Base-by-base conservation (phyloP, 2,113 vertebrate genomes). In the Xiphophorus maculatus region DNA sequence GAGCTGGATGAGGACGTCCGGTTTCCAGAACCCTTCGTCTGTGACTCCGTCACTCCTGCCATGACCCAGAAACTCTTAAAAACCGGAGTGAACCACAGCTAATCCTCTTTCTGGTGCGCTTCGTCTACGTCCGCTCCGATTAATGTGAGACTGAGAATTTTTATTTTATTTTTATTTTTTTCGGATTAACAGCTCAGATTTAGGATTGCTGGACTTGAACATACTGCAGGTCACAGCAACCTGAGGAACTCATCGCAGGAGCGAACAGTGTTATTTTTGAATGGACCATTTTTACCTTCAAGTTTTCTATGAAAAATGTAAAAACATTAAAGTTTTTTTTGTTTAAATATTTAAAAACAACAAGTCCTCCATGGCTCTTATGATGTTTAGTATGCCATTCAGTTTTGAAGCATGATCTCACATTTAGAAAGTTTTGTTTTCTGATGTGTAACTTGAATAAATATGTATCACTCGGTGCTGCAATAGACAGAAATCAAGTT, bases 1-100 rank as follows among this genome's bases (percentile, higher is more conserved):
- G 94, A 98, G 76, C 94, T 98, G 5, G 97, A 98, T 32, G 96
- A 96, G 42, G 94, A 93, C 1, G 91, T 94, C 4, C 89, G 86
- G 69, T 93, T 92, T 61, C 84, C 91, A 0, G 93, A 95, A 22
- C 68, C 88, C 9, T 77, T 84, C 0, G 37, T 71, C 65, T 94
- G 84, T 87, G 85, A 89, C 82, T 87, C 78, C 1, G 75, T 73
- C 71, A 70, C 84, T 61, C 63, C 84, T 0, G 78, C 83, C 0
- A 63, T 80, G 0, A 63, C 80, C 13, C 40, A 64, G 22, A 92
- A 92, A 89, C 82, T 84, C 63, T 86, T 80, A 80, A 89, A 91
- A 76, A 83, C 82, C 0, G 76, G 63, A 51, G 79, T 79, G 66
- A 90, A 86, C 69, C 83, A 87, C 81, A 80, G 79, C 81, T 82